Conservation (phyloP, 92 coral and sea anemone species). For the Epizoanthus ramosus region DNA sequence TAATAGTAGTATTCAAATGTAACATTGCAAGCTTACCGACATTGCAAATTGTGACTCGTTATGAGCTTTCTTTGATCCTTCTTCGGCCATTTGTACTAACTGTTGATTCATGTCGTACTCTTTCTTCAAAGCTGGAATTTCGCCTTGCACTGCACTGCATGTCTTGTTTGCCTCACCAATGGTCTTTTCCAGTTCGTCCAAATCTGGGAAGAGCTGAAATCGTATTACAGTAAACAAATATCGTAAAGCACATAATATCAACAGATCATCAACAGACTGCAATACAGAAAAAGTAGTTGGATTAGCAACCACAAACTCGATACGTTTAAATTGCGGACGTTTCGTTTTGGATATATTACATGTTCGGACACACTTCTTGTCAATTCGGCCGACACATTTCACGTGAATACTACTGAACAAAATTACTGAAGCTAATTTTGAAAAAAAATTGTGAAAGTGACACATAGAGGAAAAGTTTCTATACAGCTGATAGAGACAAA, state of each 20-base stretch:
- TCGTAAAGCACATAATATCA: neutral
- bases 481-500: too few relatives aligned
- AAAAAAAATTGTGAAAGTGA: too few relatives aligned
- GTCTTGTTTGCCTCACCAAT: constrained; percentile 58
- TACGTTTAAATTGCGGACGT: too few relatives aligned
- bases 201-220: constrained; percentile 53
- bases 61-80: constrained; percentile 64
- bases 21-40: constrained; percentile 44
- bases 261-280: neutral
- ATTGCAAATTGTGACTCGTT: constrained; percentile 66
- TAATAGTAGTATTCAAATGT: neutral
- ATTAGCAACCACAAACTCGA: neutral
- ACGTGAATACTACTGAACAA: too few relatives aligned
- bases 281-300: neutral
- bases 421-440: too few relatives aligned
- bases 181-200: constrained; percentile 70
- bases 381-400: too few relatives aligned
- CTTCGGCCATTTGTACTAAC: constrained; percentile 63
- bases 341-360: too few relatives aligned
- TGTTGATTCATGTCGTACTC: constrained; percentile 69
- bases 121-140: constrained; percentile 62
- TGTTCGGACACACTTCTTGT: too few relatives aligned
- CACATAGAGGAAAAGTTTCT: too few relatives aligned
- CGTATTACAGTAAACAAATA: neutral
- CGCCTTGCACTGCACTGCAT: constrained; percentile 55